Conservation (phyloP, 2,888 invertebrate species). For the Tiliacea citrago region DNA sequence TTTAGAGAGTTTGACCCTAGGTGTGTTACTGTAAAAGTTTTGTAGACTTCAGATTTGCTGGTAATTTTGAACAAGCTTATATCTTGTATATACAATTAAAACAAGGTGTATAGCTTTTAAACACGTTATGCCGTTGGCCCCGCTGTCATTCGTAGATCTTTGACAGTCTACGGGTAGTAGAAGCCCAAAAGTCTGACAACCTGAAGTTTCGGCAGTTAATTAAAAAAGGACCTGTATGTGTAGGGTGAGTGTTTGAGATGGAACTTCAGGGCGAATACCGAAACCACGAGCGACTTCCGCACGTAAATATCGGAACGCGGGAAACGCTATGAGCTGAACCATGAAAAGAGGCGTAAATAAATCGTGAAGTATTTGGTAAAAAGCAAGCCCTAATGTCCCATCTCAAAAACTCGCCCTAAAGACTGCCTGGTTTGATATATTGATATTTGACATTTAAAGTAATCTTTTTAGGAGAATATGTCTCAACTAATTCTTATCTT, state of each 20-base stretch:
- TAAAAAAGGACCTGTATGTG: neutral
- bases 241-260: neutral
- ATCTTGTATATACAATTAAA: neutral
- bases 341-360: neutral
- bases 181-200: neutral
- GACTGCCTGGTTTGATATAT: neutral
- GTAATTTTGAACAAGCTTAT: no score
- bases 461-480: slow-evolving; percentile 15
- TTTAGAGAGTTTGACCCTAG: neutral
- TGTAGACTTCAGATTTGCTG: neutral
- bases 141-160: neutral
- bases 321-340: neutral
- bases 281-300: neutral
- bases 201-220: neutral
- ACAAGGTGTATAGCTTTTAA: neutral
- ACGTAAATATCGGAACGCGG: neutral
- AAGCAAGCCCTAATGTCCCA: neutral
- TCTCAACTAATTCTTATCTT: slow-evolving; percentile 2
- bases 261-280: neutral
- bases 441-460: no score
- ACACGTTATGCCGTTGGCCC: no score
- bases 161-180: neutral
- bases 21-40: slow-evolving; percentile 9
- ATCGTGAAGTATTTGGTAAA: neutral
- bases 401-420: slow-evolving; percentile 3